phyloP scores from a whole-genome alignment of 37 sponge, comb jelly and placozoan species.

The Eunapius fragilis region DNA sequence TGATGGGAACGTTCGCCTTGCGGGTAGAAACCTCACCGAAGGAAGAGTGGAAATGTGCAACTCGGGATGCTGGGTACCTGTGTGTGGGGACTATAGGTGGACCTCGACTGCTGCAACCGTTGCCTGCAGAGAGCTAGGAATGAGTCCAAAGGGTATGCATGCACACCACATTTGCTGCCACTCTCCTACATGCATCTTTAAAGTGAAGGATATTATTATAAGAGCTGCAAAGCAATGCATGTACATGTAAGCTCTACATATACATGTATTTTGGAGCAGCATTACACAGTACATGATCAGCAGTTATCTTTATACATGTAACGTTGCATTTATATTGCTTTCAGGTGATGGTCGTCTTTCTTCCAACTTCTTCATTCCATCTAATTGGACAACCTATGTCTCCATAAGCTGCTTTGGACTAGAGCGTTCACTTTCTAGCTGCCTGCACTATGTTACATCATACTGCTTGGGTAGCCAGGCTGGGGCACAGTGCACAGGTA shows the following conservation, averaged over 20 bases:
- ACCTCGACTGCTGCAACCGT: neutral
- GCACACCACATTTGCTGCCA: too few species aligned
- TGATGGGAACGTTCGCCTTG: neutral
- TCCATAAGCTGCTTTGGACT: neutral
- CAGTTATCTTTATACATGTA: too few species aligned
- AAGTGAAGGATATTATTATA: too few species aligned
- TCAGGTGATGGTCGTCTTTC: neutral
- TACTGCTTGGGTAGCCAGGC: neutral
- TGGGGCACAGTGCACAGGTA: neutral
- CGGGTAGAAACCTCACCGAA: neutral
- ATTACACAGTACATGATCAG: too few species aligned
- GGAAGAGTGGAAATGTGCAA: slow-evolving; percentile 8
- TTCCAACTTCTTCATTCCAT: neutral
- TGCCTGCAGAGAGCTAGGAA: slow-evolving; percentile 3
- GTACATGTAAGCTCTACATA: too few species aligned
- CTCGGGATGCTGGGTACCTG: neutral
- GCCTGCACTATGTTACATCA: neutral
- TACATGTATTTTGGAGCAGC: too few species aligned
- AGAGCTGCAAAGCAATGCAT: too few species aligned
- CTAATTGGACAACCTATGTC: neutral
- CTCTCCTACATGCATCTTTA: too few species aligned
- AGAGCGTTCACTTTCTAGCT: neutral
- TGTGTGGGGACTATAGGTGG: slow-evolving; percentile 1
- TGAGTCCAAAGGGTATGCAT: neutral
- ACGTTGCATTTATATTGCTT: neutral